Conservation (phyloP, 2,113 vertebrate genomes). For the Python bivittatus region DNA sequence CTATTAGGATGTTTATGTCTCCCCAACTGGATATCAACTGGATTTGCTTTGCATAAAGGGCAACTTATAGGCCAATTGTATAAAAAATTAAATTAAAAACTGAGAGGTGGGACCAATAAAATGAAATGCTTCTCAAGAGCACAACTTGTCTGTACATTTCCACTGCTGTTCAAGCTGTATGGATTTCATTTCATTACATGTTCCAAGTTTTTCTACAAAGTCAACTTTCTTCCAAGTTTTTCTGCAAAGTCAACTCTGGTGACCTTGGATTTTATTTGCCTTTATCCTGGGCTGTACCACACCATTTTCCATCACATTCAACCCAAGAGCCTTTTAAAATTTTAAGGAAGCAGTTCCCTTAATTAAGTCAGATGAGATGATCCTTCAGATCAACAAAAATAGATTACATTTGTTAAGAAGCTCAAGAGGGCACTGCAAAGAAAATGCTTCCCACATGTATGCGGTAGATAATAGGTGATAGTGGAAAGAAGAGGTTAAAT, state of each 20-base stretch:
- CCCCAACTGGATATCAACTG: background rate
- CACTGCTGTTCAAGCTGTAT: background rate
- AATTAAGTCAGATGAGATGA: background rate
- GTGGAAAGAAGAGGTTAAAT: background rate
- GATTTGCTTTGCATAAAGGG: conserved; percentile 5
- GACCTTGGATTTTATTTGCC: background rate
- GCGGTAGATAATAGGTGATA: background rate
- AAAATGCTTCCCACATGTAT: background rate
- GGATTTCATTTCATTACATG: background rate
- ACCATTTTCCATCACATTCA: background rate
- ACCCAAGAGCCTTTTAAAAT: background rate
- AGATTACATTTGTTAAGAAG: background rate
- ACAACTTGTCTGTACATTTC: conserved; percentile 1
- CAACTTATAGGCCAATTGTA: background rate
- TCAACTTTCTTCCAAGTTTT: background rate
- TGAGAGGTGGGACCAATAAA: conserved; percentile 16
- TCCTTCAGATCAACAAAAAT: background rate
- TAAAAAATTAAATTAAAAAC: conserved; percentile 27
- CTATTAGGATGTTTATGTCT: background rate
- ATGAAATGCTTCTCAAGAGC: conserved; percentile 2
- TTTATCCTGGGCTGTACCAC: background rate
- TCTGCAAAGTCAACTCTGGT: conserved; percentile 7
- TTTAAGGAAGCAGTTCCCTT: background rate
- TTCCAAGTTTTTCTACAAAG: background rate
- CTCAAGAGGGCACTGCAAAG: background rate